Evolutionary conservation across 2,888 invertebrate species (phyloP).

Genomic region (Helicoverpa assulta): DNA sequence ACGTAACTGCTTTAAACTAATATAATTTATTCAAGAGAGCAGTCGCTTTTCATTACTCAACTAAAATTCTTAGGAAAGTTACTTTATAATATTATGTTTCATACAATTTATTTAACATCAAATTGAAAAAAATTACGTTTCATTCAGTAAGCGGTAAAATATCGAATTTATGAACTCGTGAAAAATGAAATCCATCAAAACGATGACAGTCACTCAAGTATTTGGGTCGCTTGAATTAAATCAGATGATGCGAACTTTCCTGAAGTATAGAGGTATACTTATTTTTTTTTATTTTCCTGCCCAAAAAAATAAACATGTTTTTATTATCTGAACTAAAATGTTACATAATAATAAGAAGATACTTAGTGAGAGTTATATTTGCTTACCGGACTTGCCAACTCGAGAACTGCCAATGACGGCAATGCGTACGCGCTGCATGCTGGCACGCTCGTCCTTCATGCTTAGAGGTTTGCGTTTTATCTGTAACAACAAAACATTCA

Average conservation of each 20-base stretch:
- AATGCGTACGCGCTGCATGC: constrained; percentile 92
- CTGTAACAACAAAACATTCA: constrained; percentile 76
- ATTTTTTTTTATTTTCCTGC: constrained; percentile 33
- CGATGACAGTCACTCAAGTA: constrained; percentile 70
- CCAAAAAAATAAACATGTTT: constrained; percentile 35
- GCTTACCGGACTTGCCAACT: constrained; percentile 95
- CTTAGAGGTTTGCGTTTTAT: constrained; percentile 58
- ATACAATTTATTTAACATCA: background rate
- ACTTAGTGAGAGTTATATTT: constrained; percentile 37
- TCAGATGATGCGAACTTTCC: constrained; percentile 41
- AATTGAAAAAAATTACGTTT: constrained; percentile 20
- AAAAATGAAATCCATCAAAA: constrained; percentile 66
- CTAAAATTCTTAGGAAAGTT: background rate
- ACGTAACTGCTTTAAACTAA: background rate
- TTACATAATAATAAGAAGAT: background rate
- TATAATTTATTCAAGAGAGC: background rate
- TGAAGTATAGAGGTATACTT: too few relatives aligned
- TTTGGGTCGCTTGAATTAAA: constrained; percentile 73
- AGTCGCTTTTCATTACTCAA: background rate
- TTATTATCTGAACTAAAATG: constrained; percentile 14
- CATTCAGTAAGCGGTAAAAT: constrained; percentile 24
- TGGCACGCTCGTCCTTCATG: constrained; percentile 91
- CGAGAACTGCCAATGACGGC: constrained; percentile 94
- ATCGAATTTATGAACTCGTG: constrained; percentile 15
- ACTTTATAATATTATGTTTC: background rate